These are phyloP conservation scores for Caiman crocodilus DNA, from an alignment of 2,797 vertebrate species.

Conservation along the genomic window DNA sequence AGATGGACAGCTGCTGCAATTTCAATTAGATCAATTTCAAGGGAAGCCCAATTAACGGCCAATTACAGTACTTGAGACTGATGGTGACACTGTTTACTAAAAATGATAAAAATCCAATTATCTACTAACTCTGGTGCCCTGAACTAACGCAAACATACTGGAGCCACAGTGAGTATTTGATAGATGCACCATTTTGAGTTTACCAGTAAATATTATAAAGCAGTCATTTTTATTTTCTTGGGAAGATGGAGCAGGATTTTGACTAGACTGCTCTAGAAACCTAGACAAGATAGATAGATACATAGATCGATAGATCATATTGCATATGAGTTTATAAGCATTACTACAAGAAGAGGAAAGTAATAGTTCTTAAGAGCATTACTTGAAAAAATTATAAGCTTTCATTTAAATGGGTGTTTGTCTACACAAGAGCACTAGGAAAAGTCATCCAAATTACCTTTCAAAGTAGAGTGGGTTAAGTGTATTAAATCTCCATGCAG, in stretches of 20 bases:
- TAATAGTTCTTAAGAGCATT: neutral
- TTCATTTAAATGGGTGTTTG: neutral
- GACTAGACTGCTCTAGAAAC: neutral
- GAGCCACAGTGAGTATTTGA: neutral
- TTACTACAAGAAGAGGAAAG: neutral
- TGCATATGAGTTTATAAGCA: neutral
- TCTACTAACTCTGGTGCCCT: neutral
- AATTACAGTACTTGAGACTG: neutral
- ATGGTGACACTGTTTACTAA: neutral
- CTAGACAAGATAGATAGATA: neutral
- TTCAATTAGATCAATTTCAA: constrained; percentile 12
- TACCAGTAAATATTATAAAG: neutral
- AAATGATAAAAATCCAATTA: neutral
- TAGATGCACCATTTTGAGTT: neutral
- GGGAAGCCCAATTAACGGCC: constrained; percentile 47
- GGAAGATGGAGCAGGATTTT: neutral
- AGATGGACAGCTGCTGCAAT: neutral
- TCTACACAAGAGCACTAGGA: neutral
- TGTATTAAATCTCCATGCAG: rapidly evolving
- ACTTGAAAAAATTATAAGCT: neutral
- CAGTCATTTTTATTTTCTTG: neutral
- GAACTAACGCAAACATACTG: neutral
- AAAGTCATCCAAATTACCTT: neutral
- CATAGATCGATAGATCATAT: neutral
- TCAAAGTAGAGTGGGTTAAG: neutral